These are phyloP conservation scores for Rhineura floridana DNA, from an alignment of 2,113 vertebrate species.

Conservation along the genomic window DNA sequence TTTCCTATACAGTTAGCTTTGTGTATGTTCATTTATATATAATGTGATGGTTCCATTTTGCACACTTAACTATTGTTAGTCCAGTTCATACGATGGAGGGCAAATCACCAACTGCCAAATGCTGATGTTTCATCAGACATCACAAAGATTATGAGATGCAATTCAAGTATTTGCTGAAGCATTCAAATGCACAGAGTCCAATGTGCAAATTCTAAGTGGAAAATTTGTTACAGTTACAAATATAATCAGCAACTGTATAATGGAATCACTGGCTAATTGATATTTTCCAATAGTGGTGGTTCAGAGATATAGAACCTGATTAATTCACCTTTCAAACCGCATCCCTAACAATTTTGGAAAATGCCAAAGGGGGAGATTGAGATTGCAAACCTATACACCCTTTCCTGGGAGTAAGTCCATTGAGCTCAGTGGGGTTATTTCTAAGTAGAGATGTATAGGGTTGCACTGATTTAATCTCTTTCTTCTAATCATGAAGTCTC, in stretches of 20 bases:
- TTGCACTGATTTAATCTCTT: background rate
- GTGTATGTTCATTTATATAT: background rate
- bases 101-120: conserved; percentile 5
- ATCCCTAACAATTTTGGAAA: background rate
- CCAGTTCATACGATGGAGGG: background rate
- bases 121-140: background rate
- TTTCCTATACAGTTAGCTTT: background rate
- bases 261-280: conserved; percentile 3
- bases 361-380: background rate
- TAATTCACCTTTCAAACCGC: background rate
- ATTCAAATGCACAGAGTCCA: background rate
- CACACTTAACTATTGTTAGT: background rate
- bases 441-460: background rate
- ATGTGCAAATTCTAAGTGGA: conserved; percentile 19
- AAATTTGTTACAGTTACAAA: conserved; percentile 5
- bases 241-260: conserved; percentile 2
- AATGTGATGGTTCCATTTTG: background rate
- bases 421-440: background rate
- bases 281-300: background rate
- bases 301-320: background rate
- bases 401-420: background rate
- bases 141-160: background rate
- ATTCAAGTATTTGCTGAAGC: conserved; percentile 12
- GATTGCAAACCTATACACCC: background rate
- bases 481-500: background rate